A percentile compares a stretch with the other conserved stretches of the same genome.
These are phyloP conservation scores for Litoditis marina DNA, from an alignment of 2,888 invertebrate species.

Conservation along the genomic window DNA sequence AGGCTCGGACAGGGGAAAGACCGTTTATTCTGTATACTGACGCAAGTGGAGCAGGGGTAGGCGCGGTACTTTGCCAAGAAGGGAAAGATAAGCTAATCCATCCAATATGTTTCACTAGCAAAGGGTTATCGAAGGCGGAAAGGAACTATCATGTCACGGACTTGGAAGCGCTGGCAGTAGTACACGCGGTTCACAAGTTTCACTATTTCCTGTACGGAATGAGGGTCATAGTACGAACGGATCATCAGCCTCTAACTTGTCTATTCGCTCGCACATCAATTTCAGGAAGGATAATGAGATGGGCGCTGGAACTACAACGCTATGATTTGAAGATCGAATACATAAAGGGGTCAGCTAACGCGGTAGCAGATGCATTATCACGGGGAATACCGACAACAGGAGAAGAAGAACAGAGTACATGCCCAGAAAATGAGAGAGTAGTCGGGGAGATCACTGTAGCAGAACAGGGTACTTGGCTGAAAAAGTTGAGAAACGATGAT, in stretches of 20 bases:
- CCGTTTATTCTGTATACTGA: no score
- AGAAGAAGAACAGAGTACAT: no score
- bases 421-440: no score
- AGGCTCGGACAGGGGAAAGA: no score
- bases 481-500: constrained; percentile 5
- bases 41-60: no score
- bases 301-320: constrained; percentile 10
- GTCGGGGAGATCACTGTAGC: no score
- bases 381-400: constrained; percentile 1
- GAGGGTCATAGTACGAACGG: constrained; percentile 20
- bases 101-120: constrained; percentile 14
- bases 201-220: constrained; percentile 18
- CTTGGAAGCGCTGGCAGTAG: constrained; percentile 32
- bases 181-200: constrained; percentile 19
- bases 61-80: no score
- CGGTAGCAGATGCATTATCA: constrained; percentile 22
- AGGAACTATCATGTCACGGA: constrained; percentile 25
- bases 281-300: constrained; percentile 11
- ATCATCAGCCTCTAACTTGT: constrained; percentile 22
- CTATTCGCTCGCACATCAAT: constrained; percentile 5
- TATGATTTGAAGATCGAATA: constrained; percentile 8
- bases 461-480: background rate
- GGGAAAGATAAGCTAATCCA: no score
- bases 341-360: no score
- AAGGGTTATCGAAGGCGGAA: constrained; percentile 24